A percentile compares a stretch with the other conserved stretches of the same genome.
These are phyloP conservation scores for Acrocephalus kingi DNA, from an alignment of 2,113 vertebrate species.

Conservation along the genomic window DNA sequence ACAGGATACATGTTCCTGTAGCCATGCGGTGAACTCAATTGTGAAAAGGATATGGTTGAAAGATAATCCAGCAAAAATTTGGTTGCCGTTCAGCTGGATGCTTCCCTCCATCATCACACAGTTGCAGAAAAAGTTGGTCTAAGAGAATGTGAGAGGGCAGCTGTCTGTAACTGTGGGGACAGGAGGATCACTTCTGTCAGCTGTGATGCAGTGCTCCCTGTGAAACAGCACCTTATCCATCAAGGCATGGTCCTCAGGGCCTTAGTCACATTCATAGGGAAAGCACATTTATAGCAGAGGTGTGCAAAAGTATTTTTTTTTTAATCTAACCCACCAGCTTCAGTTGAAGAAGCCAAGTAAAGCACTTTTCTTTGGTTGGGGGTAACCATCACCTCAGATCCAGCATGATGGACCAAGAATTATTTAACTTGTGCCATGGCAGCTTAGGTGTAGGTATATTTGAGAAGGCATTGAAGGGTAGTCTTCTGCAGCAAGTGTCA, in stretches of 20 bases:
- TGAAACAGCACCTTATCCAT: neutral
- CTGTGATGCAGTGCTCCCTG: neutral
- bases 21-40: neutral
- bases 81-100: neutral
- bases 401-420: neutral
- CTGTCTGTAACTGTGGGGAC: neutral
- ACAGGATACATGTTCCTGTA: neutral
- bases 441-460: neutral
- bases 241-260: neutral
- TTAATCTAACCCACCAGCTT: neutral
- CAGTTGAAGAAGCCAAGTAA: neutral
- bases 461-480: neutral
- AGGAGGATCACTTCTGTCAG: neutral
- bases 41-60: neutral
- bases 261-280: fast-evolving
- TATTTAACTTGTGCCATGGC: neutral
- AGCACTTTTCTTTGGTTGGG: neutral
- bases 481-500: neutral
- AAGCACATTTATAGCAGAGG: neutral
- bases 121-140: conserved; percentile 22
- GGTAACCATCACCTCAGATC: neutral
- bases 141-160: neutral
- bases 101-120: neutral
- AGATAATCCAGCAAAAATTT: conserved; percentile 13
- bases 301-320: neutral